These are phyloP conservation scores for Drosophila repletoides DNA, from an alignment of 1,140 invertebrate species.

Conservation along the genomic window DNA sequence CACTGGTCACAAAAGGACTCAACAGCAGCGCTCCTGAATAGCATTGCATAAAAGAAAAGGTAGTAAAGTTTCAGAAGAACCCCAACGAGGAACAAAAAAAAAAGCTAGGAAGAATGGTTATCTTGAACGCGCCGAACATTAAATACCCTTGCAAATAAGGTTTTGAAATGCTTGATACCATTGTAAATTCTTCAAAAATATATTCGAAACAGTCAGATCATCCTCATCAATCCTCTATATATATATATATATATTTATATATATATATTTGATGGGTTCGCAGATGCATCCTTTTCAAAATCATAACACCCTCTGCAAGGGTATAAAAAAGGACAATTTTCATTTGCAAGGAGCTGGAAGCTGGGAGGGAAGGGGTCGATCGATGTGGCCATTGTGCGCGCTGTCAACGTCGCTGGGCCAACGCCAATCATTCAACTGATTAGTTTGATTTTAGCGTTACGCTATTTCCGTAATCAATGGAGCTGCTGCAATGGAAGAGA, in stretches of 20 bases:
- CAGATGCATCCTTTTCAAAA: no score
- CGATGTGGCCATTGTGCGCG: constrained; percentile 49
- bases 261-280: no score
- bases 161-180: no score
- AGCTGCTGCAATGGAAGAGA: constrained; percentile 10
- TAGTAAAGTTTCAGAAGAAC: constrained; percentile 49
- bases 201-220: no score
- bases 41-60: constrained; percentile 44
- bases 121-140: no score
- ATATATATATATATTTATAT: no score
- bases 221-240: no score
- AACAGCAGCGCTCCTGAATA: constrained; percentile 5
- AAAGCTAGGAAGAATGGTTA: no score
- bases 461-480: constrained; percentile 70
- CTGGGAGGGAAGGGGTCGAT: background rate
- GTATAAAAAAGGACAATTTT: constrained; percentile 63
- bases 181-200: no score
- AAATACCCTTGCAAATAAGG: no score
- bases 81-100: background rate
- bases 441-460: constrained; percentile 71
- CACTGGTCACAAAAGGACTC: constrained; percentile 29
- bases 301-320: no score
- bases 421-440: constrained; percentile 79
- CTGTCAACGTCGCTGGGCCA: constrained; percentile 38
- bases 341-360: constrained; percentile 34